phyloP scores from a whole-genome alignment of 1,140 invertebrate genomes.

The Panulirus ornatus region DNA sequence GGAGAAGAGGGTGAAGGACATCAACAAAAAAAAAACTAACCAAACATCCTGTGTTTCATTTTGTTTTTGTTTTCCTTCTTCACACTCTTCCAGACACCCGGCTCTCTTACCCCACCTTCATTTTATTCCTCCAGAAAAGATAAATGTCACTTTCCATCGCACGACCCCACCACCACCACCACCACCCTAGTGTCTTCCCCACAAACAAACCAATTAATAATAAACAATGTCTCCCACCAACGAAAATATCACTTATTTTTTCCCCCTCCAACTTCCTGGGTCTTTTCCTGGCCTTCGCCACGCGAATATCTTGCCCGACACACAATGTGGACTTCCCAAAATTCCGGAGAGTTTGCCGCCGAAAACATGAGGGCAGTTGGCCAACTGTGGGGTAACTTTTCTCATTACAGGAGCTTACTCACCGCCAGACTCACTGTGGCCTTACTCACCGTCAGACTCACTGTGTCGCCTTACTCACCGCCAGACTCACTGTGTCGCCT shows the following conservation, averaged over 20 bases:
- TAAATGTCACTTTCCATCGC: no score
- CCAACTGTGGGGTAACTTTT: neutral
- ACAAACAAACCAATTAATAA: neutral
- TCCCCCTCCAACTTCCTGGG: no score
- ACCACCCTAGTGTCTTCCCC: neutral
- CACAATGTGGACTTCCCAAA: constrained; percentile 1
- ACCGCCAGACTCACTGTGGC: neutral
- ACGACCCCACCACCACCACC: no score
- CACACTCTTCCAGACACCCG: no score
- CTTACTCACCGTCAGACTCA: neutral
- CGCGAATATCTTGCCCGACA: constrained; percentile 6
- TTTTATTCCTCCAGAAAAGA: no score
- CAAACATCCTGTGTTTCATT: neutral
- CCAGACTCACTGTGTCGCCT: neutral
- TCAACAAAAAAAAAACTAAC: no score
- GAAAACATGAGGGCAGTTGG: neutral
- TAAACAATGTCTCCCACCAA: neutral
- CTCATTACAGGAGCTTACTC: neutral
- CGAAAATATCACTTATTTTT: neutral
- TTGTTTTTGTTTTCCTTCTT: neutral
- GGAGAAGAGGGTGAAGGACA: no score
- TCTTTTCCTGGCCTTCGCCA: neutral
- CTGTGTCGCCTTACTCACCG: no score
- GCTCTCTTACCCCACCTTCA: no score
- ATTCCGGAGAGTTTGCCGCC: constrained; percentile 1